phyloP scores from a whole-genome alignment of 2,113 vertebrate species.

The Daphoenositta chrysoptera region DNA sequence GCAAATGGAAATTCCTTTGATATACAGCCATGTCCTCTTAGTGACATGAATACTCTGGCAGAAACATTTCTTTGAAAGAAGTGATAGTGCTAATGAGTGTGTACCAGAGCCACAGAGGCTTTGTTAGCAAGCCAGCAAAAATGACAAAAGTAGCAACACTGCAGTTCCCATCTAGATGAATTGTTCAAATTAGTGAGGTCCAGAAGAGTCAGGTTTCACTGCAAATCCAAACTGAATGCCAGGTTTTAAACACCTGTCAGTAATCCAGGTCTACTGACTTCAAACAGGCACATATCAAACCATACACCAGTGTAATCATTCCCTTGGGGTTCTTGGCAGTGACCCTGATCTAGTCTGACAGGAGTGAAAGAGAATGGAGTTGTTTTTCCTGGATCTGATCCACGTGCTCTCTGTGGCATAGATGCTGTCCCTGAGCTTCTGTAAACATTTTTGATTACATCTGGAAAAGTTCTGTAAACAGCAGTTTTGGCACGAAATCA shows the following conservation, averaged over 20 bases:
- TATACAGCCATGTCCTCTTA: neutral
- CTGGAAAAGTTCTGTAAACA: neutral
- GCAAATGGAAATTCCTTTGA: neutral
- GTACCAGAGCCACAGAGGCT: neutral
- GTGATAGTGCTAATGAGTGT: neutral
- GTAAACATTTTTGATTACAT: neutral
- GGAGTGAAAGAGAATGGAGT: neutral
- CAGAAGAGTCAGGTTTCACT: neutral
- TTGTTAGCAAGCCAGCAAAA: neutral
- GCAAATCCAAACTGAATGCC: neutral
- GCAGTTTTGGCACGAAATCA: neutral
- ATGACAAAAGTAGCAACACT: neutral
- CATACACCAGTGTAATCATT: neutral
- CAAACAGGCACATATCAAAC: neutral
- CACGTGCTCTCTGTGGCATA: neutral
- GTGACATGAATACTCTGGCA: neutral
- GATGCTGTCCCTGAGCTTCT: neutral
- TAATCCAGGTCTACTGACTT: neutral
- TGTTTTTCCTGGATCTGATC: neutral
- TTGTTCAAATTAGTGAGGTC: neutral
- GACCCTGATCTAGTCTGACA: neutral
- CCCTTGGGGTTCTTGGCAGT: neutral
- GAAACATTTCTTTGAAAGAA: neutral
- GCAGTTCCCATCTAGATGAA: neutral
- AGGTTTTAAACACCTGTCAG: neutral